Conservation (phyloP, 2,113 vertebrate genomes). For the Zosterops borbonicus region DNA sequence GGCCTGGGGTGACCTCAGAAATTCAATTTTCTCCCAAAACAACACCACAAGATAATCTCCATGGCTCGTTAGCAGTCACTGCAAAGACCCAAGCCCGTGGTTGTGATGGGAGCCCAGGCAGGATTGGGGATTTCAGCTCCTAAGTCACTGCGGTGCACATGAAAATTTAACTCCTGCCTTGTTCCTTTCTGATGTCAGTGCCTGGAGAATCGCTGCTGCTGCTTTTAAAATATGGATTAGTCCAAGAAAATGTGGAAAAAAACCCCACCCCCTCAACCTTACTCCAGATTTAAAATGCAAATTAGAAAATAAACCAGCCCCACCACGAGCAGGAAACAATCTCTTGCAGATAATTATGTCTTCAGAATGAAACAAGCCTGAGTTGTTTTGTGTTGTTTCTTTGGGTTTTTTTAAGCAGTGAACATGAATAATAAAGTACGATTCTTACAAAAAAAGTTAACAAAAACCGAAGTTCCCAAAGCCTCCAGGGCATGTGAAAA, state of each 20-base stretch:
- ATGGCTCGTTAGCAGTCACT: not conserved
- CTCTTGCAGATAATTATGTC: not conserved
- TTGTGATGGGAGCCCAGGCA: not conserved
- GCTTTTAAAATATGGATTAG: not conserved
- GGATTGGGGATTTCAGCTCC: not conserved
- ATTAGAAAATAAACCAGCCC: not conserved
- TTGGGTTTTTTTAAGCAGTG: not conserved
- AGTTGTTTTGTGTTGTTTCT: not conserved
- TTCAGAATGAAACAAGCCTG: not conserved
- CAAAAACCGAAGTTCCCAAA: not conserved
- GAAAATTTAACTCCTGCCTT: constrained; percentile 27
- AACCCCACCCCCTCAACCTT: not conserved
- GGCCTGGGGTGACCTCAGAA: not conserved
- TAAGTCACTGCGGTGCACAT: not conserved
- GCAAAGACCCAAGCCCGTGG: not conserved
- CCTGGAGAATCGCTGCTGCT: not conserved
- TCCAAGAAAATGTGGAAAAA: not conserved
- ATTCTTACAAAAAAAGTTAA: not conserved
- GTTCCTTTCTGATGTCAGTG: not conserved
- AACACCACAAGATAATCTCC: not conserved
- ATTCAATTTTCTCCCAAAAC: not conserved
- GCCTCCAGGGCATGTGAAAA: not conserved
- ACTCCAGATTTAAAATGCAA: not conserved
- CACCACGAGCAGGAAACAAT: not conserved
- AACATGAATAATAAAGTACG: constrained; percentile 48